These are phyloP conservation scores for Exaiptasia diaphana DNA, from an alignment of 64 coral and sea anemone genomes.

Conservation along the genomic window DNA sequence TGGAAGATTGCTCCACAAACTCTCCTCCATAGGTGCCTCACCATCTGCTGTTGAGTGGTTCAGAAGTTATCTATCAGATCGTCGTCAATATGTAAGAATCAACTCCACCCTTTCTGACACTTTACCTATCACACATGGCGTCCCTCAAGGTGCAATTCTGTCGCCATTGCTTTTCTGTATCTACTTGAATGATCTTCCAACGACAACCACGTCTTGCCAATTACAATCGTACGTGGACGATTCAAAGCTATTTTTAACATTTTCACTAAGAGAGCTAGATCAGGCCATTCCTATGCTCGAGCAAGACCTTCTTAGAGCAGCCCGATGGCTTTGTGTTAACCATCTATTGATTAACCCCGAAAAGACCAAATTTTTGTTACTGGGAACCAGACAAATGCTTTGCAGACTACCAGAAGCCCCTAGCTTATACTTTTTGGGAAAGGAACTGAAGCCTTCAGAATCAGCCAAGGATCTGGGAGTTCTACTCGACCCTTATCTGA, in stretches of 20 bases:
- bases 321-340: too few relatives aligned
- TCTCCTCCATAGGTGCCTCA: neutral
- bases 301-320: too few relatives aligned
- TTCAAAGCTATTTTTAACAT: neutral
- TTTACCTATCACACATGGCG: neutral
- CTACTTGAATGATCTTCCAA: constrained; percentile 2
- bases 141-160: constrained; percentile 37
- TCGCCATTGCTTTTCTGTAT: constrained; percentile 30
- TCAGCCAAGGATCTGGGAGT: too few relatives aligned
- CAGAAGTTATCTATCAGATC: constrained; percentile 1
- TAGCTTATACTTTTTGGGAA: too few relatives aligned
- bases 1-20: constrained; percentile 1
- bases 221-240: neutral
- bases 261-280: neutral
- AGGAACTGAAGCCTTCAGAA: too few relatives aligned
- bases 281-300: neutral
- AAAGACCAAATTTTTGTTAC: too few relatives aligned
- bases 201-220: neutral
- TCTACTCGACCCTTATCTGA: too few relatives aligned
- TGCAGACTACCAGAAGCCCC: too few relatives aligned
- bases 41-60: constrained; percentile 18
- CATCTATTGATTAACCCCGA: too few relatives aligned
- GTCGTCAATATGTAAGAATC: neutral
- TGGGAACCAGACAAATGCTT: too few relatives aligned
- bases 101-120: neutral